These are phyloP conservation scores for Drosophila pruinosa DNA, from an alignment of 1,140 invertebrate genomes.

Conservation along the genomic window DNA sequence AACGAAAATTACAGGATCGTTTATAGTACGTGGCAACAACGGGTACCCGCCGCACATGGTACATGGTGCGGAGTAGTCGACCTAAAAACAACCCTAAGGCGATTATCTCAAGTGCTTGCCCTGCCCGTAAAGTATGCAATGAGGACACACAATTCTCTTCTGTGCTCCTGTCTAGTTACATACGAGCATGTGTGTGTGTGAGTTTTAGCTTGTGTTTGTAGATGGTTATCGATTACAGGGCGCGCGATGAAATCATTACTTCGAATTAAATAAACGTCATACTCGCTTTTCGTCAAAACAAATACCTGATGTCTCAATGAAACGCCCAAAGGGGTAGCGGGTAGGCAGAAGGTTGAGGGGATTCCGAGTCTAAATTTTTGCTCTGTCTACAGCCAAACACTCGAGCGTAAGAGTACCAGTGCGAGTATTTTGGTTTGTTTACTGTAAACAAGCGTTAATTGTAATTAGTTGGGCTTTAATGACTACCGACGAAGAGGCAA, in stretches of 20 bases:
- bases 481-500: conserved; percentile 4
- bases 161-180: not conserved
- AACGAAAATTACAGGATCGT: conserved; percentile 73
- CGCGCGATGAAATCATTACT: conserved; percentile 82
- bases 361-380: conserved; percentile 6
- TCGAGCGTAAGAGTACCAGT: conserved; percentile 4
- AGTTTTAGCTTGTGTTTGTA: conserved; percentile 35
- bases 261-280: conserved; percentile 82
- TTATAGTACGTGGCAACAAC: conserved; percentile 56
- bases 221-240: conserved; percentile 81
- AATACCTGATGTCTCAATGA: conserved; percentile 70
- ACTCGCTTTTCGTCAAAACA: conserved; percentile 71
- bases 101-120: conserved; percentile 79
- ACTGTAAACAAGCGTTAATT: conserved; percentile 58
- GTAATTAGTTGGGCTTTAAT: conserved; percentile 62
- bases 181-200: conserved; percentile 8
- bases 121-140: conserved; percentile 40
- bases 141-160: not conserved
- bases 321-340: conserved; percentile 1
- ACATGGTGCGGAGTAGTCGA: no score
- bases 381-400: conserved; percentile 26
- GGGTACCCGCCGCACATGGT: conserved; percentile 27
- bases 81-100: conserved; percentile 80
- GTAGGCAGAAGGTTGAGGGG: not conserved
- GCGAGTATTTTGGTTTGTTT: conserved; percentile 45